A percentile compares a stretch with the other conserved stretches of the same genome.
These are phyloP conservation scores for Centropus bengalensis DNA, from an alignment of 2,113 vertebrate genomes.

Conservation along the genomic window DNA sequence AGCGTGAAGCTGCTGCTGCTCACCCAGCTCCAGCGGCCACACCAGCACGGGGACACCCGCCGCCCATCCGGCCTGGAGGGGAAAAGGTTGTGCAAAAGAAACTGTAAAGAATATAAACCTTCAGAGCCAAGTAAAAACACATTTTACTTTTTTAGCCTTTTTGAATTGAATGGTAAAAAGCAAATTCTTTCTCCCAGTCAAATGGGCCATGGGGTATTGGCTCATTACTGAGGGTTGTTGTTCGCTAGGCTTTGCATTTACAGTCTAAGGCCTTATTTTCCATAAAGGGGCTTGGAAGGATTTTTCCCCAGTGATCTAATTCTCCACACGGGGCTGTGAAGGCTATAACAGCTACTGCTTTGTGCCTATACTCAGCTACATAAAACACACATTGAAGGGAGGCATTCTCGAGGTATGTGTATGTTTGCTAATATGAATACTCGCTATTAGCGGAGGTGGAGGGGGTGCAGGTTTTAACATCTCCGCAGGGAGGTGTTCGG, in stretches of 20 bases:
- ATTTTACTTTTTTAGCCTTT: constrained; percentile 62
- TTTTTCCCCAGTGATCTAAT: constrained; percentile 78
- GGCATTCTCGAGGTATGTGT: constrained; percentile 74
- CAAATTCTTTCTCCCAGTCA: constrained; percentile 66
- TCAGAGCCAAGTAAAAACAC: constrained; percentile 54
- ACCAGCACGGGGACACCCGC: fast-evolving
- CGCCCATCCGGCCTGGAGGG: neutral
- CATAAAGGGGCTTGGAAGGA: constrained; percentile 77
- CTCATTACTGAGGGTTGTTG: constrained; percentile 73
- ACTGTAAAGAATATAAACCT: constrained; percentile 65
- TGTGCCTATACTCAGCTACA: constrained; percentile 71
- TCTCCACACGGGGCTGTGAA: constrained; percentile 74
- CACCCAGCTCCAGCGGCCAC: neutral
- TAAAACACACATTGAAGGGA: constrained; percentile 77
- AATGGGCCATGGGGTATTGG: constrained; percentile 70
- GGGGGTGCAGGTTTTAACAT: constrained; percentile 69
- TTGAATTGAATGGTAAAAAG: constrained; percentile 56
- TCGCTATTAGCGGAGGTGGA: constrained; percentile 70
- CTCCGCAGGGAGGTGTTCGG: constrained; percentile 75
- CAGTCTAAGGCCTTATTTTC: constrained; percentile 75
- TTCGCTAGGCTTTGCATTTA: constrained; percentile 64
- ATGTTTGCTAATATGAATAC: constrained; percentile 78
- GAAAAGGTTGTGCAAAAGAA: constrained; percentile 41
- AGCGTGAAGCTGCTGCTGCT: neutral
- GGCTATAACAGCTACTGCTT: constrained; percentile 76